These are phyloP conservation scores for Cladorhizidae sp. DNA, from an alignment of 37 sponge, comb jelly and placozoan genomes.

Conservation along the genomic window DNA sequence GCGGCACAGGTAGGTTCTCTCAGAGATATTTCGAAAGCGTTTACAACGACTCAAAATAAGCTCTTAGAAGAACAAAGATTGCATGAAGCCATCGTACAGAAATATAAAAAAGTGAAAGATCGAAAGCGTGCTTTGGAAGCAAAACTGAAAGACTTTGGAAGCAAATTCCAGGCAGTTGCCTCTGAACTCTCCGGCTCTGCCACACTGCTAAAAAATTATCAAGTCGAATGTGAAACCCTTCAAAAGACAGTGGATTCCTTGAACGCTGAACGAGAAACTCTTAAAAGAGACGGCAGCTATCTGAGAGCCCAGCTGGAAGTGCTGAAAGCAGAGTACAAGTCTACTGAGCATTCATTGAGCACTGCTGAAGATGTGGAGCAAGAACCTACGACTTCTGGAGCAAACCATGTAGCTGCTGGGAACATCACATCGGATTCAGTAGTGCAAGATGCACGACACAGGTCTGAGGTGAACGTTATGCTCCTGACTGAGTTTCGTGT, in stretches of 20 bases:
- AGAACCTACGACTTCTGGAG: not conserved
- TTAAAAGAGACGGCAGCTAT: constrained; percentile 1
- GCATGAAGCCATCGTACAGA: not conserved
- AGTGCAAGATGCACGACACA: not conserved
- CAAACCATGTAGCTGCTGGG: no score
- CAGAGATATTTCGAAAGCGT: not conserved
- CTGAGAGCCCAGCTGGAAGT: constrained; percentile 35
- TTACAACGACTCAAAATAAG: not conserved
- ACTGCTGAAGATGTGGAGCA: not conserved
- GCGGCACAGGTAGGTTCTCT: constrained; percentile 14
- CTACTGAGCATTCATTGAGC: not conserved
- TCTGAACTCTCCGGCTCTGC: constrained; percentile 30
- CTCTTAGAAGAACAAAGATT: constrained; percentile 19
- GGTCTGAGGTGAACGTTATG: not conserved
- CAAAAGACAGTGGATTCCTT: constrained; percentile 5
- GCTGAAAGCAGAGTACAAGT: constrained; percentile 1
- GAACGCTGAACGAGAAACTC: not conserved
- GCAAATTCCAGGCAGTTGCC: constrained; percentile 24
- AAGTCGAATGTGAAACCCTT: constrained; percentile 22
- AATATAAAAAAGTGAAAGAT: constrained; percentile 18
- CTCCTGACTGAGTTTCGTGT: not conserved
- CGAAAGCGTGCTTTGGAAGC: constrained; percentile 22
- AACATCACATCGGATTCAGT: not conserved
- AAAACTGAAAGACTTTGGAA: constrained; percentile 28
- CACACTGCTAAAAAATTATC: constrained; percentile 36